Base-by-base conservation (phyloP, 2,113 vertebrate genomes). In the Aptenodytes patagonicus region DNA sequence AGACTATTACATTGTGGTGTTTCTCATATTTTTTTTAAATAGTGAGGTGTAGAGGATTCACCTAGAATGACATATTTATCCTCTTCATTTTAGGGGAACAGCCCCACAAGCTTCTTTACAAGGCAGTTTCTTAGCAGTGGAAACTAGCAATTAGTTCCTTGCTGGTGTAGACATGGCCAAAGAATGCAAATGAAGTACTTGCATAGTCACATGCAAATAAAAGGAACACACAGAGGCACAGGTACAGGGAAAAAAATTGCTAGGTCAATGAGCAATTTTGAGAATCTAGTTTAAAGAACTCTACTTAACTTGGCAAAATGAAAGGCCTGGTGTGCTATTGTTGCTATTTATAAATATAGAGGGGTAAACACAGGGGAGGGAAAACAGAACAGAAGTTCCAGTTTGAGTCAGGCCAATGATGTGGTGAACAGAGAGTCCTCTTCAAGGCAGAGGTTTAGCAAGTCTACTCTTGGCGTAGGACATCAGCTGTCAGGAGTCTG, bases 1-100 rank as follows among this genome's bases (percentile, higher is more conserved):
- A 28, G 10, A n/a, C 13, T 55, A 19, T 4, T 3, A 29, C 0
- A 1, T 38, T 18, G 4, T n/a, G 2, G 0, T 83, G 7, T 62
- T 71, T 83, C 26, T 62, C 22, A 38, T n/a, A 2, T 3, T 34
- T 60, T 81, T 42, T 78, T 90, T 72, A 6, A 68, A 54, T 38
- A 62, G 7, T n/a, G 31, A 73, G 4, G 1, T 19, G 15, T 54
- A 60, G 13, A 65, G 3, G 8, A 55, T 22, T 61, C 25, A 57
- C 26, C 11, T 51, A 36, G 16, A 68, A 49, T 38, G 15, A 77
- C 20, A 20, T 3, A 15, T 58, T 36, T 58, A 49, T 46, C 22
- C 10, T 89, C 22, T 20, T 32, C 17, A 52, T 9, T 66, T 75
- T 52, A 47, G 21, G 13, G 6, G 2, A 75, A 66, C 5, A 57